Evolutionary conservation across 2,113 vertebrate genomes (phyloP).

Genomic region (Dunckerocampus dactyliophorus): DNA sequence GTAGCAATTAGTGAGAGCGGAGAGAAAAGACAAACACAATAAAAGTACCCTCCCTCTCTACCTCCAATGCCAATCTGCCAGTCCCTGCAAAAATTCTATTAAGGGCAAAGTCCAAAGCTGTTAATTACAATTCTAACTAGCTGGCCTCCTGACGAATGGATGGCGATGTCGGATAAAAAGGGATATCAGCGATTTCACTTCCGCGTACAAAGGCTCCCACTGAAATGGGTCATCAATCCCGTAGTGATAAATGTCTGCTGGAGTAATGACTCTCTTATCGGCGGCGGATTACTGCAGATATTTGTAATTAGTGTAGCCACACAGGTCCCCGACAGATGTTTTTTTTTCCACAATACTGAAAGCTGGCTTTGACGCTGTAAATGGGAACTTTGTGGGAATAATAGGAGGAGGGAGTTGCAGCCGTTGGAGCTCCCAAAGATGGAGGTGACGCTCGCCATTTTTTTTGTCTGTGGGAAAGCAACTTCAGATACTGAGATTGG

Average conservation of each 20-base stretch:
- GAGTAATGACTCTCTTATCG: conserved; percentile 78
- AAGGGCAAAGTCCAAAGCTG: conserved; percentile 69
- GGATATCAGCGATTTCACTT: conserved; percentile 69
- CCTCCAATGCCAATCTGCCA: conserved; percentile 52
- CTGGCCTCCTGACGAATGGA: conserved; percentile 73
- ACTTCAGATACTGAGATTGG: background rate
- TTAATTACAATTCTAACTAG: conserved; percentile 75
- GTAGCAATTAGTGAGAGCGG: conserved; percentile 49
- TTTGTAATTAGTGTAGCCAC: conserved; percentile 77
- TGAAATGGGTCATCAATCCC: conserved; percentile 78
- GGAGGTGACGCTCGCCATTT: conserved; percentile 28
- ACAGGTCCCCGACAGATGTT: conserved; percentile 72
- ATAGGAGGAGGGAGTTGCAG: conserved; percentile 50
- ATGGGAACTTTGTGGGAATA: conserved; percentile 67
- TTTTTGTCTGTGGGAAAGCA: conserved; percentile 30
- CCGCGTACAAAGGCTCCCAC: conserved; percentile 67
- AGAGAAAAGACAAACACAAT: conserved; percentile 48
- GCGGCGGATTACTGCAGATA: conserved; percentile 71
- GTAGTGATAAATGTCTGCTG: conserved; percentile 75
- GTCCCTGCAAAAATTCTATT: conserved; percentile 75
- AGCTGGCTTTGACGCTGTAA: conserved; percentile 53
- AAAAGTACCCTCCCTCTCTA: conserved; percentile 13
- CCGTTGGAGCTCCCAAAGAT: conserved; percentile 46
- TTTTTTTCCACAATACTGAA: conserved; percentile 61
- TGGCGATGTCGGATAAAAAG: conserved; percentile 68